Conservation (phyloP, 2,888 invertebrate genomes). For the Leptopilina syphax region DNA sequence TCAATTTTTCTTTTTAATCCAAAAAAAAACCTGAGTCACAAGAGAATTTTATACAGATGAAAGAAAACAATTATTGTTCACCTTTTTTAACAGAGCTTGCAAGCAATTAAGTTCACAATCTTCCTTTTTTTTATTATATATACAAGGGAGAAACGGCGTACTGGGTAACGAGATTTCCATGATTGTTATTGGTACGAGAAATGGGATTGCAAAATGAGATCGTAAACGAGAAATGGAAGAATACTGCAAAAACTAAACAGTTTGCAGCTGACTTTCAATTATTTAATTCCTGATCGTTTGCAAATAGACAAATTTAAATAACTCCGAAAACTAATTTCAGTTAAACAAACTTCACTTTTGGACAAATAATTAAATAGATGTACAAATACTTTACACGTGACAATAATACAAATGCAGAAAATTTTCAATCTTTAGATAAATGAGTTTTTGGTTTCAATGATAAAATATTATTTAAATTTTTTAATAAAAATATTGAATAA, state of each 20-base stretch:
- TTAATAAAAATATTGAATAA: too few species aligned
- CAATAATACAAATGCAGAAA: too few species aligned
- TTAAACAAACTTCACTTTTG: background rate
- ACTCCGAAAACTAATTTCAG: background rate
- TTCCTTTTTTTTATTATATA: background rate
- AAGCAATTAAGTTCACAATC: slow-evolving; percentile 6
- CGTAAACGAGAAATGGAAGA: slow-evolving; percentile 31
- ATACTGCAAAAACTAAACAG: background rate
- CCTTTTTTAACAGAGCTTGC: background rate
- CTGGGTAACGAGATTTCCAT: slow-evolving; percentile 31
- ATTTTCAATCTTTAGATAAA: too few species aligned
- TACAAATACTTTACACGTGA: too few species aligned
- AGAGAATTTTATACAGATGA: background rate
- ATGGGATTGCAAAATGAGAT: slow-evolving; percentile 32
- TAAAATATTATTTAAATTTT: too few species aligned
- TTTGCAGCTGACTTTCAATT: background rate
- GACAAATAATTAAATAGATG: too few species aligned
- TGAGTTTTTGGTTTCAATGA: too few species aligned
- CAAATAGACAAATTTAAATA: background rate
- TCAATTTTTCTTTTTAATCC: too few species aligned
- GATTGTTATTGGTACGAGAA: slow-evolving; percentile 31
- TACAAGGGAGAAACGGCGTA: background rate
- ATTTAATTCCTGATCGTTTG: background rate
- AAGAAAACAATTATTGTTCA: slow-evolving; percentile 6
- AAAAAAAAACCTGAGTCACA: background rate